Base-by-base conservation (phyloP, 2,797 vertebrate genomes). In the Coregonus suidteri region DNA sequence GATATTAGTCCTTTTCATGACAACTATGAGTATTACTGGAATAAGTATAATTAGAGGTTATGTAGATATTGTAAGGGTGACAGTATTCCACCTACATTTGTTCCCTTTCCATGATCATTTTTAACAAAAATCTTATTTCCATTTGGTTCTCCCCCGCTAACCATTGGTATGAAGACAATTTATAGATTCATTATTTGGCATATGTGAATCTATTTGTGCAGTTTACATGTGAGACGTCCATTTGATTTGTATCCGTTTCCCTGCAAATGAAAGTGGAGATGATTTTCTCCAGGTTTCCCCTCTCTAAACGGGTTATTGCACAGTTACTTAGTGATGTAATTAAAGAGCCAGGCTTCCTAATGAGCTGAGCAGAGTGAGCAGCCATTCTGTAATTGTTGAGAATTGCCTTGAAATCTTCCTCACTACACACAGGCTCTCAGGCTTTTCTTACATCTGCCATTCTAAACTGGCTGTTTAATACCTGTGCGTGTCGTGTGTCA, bases 311-410 rank as follows among this genome's bases (percentile, higher is more conserved):
- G 75, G 82, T 89, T 85, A 87, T 30, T 4, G 75, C 56, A 66
- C 71, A 72, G 66, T 81, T 59, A 79, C 80, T 85, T 82, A 81
- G 77, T 64, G 83, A 75, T 78, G 71, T 90, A 84, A 90, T 81
- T 84, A 77, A 88, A 85, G 85, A 83, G 74, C 73, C 83, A 64
- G 79, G 68, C 77, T 67, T 62, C 73, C 31, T 86, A 89, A 90
- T 88, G 82, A 87, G 78, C 59, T 81, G 79, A 67, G 37, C 69
- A 47, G 41, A 78, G 65, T 79, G 51, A 68, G 85, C 78, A 77
- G 85, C 41, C 69, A 56, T 79, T 82, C 77, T 85, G 59, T 77
- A 78, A 85, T 81, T 77, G 76, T 83, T 83, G 70, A 82, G 77
- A 80, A 83, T 30, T 82, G 73, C 80, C 85, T 79, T 79, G 75